phyloP scores from a whole-genome alignment of 2,888 invertebrate species.

The Trilocha varians region DNA sequence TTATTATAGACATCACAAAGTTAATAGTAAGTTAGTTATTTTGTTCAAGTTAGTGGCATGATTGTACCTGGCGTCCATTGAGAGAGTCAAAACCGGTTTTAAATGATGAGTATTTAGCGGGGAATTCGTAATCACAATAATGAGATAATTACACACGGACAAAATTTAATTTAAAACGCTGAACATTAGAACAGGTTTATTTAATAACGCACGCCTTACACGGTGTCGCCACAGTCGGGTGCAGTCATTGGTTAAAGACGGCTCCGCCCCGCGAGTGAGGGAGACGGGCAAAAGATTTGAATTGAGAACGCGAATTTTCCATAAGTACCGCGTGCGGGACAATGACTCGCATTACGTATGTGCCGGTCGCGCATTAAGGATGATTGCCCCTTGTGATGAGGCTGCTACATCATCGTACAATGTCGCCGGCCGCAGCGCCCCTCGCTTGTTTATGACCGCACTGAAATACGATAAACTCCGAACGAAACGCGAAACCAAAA shows the following conservation, averaged over 20 bases:
- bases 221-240: slow-evolving; percentile 67
- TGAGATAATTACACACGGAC: slow-evolving; percentile 73
- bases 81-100: slow-evolving; percentile 57
- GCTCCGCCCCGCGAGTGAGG: slow-evolving; percentile 70
- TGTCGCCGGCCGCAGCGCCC: slow-evolving; percentile 61
- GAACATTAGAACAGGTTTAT: slow-evolving; percentile 74
- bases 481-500: slow-evolving; percentile 64
- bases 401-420: slow-evolving; percentile 68
- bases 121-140: slow-evolving; percentile 72
- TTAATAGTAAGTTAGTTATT: background rate
- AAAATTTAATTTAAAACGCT: slow-evolving; percentile 74
- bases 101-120: slow-evolving; percentile 66
- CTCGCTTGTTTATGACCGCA: slow-evolving; percentile 57
- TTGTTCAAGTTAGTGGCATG: background rate
- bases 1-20: background rate
- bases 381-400: slow-evolving; percentile 72
- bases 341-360: slow-evolving; percentile 74
- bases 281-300: slow-evolving; percentile 71
- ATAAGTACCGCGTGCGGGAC: slow-evolving; percentile 72
- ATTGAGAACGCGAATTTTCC: slow-evolving; percentile 74
- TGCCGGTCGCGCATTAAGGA: slow-evolving; percentile 70
- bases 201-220: slow-evolving; percentile 73
- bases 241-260: slow-evolving; percentile 68
- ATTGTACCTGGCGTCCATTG: slow-evolving; percentile 33
- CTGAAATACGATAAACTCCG: slow-evolving; percentile 65